Percentiles rank a stretch among this genome's conserved stretches.
phyloP scores from a whole-genome alignment of 2,888 invertebrate genomes.

The Fragum whitleyi region DNA sequence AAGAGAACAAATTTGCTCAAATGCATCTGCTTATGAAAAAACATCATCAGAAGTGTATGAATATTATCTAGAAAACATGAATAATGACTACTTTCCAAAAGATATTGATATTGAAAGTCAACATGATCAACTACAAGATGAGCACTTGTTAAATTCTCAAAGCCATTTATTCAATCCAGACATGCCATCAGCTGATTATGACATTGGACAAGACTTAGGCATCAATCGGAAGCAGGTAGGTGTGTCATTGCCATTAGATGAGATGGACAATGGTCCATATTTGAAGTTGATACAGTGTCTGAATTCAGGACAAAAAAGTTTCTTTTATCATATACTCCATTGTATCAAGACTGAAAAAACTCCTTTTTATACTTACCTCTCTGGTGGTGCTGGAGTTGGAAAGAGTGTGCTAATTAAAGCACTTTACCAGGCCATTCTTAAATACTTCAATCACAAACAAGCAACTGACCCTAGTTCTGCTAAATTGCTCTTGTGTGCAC shows the following conservation, averaged over 20 bases:
- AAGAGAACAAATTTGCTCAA: conserved; percentile 50
- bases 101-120: not conserved
- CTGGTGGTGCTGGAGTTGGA: conserved; percentile 41
- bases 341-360: conserved; percentile 7
- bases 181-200: not conserved
- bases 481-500: conserved; percentile 46
- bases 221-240: not conserved
- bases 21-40: conserved; percentile 8
- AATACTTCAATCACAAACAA: conserved; percentile 29
- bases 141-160: too few species aligned
- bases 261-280: conserved; percentile 23
- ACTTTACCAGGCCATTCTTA: conserved; percentile 21
- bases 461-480: too few species aligned
- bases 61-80: too few species aligned
- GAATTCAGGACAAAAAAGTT: conserved; percentile 28
- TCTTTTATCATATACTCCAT: conserved; percentile 30
- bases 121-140: too few species aligned
- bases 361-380: conserved; percentile 38
- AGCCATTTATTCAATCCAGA: not conserved
- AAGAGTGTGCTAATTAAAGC: conserved; percentile 32
- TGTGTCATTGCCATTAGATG: conserved; percentile 5
- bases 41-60: not conserved
- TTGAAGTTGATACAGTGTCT: not conserved
- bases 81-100: too few species aligned
- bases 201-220: conserved; percentile 36